Evolutionary conservation across 2,888 invertebrate genomes (phyloP), one percentile per base, ranked within the genome.

Genomic region (Drosophila buzzatii): DNA sequence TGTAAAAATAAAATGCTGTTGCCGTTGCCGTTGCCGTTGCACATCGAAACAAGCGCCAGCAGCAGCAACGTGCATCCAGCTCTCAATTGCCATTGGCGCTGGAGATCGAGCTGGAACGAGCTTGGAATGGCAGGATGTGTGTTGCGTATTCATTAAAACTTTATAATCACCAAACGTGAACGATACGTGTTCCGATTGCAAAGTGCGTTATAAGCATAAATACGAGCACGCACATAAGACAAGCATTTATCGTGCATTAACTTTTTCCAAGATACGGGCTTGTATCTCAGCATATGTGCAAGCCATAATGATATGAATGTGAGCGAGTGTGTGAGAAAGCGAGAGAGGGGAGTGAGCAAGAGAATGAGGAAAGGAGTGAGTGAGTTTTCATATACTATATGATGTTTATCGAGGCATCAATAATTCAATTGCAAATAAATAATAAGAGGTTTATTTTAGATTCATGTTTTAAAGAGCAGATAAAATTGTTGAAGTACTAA

Each of bases 111-210:
- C 55, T n/a, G 27, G 41, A 41, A 20, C 6, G 31, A n/a, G 44
- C 33, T 57, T 23, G 16, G 27, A 16, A 53, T 37, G 41, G 27
- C 18, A 14, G 76, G 71, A 80, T 79, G 74, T 82, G 74, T 82
- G 79, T 70, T 87, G 84, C 81, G 79, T 80, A 89, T 80, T 87
- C 89, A 82, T 89, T 90, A 89, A 90, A 89, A 89, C 85, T 87
- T 90, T 90, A 88, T 89, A 86, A 90, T 90, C 88, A 85, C 89
- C 85, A 81, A 89, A 79, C 77, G 76, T 79, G 76, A 77, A 75
- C 69, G 67, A 74, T 69, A 83, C 84, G 83, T 84, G 83, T 58
- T 65, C 53, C 72, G 83, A 80, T 82, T 84, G 70, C 75, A 76
- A 84, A 84, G 53, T 75, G 71, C 75, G 63, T 62, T 55, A 64